A percentile compares a stretch with the other conserved stretches of the same genome.
Conservation (phyloP, 2,113 vertebrate species). For the Microtus ochrogaster region DNA sequence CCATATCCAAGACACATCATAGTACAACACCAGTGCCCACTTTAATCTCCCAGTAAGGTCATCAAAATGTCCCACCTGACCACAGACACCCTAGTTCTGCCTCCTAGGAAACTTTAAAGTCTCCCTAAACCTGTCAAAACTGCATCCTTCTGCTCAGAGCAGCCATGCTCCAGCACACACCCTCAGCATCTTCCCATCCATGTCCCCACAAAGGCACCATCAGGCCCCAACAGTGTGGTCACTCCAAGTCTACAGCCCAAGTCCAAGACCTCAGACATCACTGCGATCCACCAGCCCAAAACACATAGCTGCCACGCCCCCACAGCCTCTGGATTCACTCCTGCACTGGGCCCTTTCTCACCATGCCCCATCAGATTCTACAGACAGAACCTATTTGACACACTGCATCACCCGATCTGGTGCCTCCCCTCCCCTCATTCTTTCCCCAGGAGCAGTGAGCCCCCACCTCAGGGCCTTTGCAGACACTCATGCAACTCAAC, state of each 20-base stretch:
- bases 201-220: too few relatives aligned
- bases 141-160: rapidly evolving
- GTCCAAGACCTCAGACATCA: neutral
- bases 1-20: rapidly evolving
- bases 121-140: rapidly evolving
- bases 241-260: rapidly evolving
- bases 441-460: rapidly evolving
- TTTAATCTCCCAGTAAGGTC: rapidly evolving
- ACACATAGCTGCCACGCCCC: neutral
- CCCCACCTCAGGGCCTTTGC: neutral
- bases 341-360: rapidly evolving
- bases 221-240: neutral
- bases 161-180: rapidly evolving
- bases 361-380: neutral
- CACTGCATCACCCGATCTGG: neutral
- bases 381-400: neutral
- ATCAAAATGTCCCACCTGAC: neutral
- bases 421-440: rapidly evolving
- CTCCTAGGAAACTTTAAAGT: neutral
- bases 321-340: rapidly evolving
- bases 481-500: rapidly evolving
- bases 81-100: neutral
- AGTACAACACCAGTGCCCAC: rapidly evolving
- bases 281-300: neutral
- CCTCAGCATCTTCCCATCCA: rapidly evolving